Percentiles rank a stretch among this genome's conserved stretches.
These are phyloP conservation scores for Hydriomena furcata DNA, from an alignment of 2,888 invertebrate genomes.

Conservation along the genomic window DNA sequence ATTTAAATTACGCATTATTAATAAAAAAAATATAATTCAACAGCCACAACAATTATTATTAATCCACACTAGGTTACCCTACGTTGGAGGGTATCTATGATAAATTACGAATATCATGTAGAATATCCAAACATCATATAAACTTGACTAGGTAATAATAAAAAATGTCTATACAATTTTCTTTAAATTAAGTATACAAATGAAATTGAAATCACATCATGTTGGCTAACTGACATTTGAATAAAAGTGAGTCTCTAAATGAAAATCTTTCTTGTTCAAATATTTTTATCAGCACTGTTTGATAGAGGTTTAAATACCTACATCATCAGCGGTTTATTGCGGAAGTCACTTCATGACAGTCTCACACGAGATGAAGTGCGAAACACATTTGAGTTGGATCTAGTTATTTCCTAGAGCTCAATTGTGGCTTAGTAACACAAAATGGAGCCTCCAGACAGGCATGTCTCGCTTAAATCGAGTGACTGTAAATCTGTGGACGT, in stretches of 20 bases:
- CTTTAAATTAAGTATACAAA: too few relatives aligned
- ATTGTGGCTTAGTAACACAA: constrained; percentile 16
- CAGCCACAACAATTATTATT: too few relatives aligned
- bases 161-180: too few relatives aligned
- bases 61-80: too few relatives aligned
- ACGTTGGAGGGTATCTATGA: too few relatives aligned
- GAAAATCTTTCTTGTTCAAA: constrained; percentile 28
- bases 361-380: constrained; percentile 25
- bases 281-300: constrained; percentile 36
- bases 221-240: neutral
- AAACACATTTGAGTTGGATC: constrained; percentile 16
- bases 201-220: neutral
- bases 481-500: constrained; percentile 17
- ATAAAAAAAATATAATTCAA: too few relatives aligned
- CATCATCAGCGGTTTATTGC: constrained; percentile 26
- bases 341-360: constrained; percentile 27
- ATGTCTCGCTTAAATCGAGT: constrained; percentile 12
- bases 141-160: too few relatives aligned
- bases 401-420: constrained; percentile 9
- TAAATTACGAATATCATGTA: too few relatives aligned
- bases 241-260: neutral
- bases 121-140: too few relatives aligned
- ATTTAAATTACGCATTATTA: too few relatives aligned
- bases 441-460: constrained; percentile 20
- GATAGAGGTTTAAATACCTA: constrained; percentile 30